These are phyloP conservation scores for Bubo scandiacus DNA, from an alignment of 2,113 vertebrate genomes.

Conservation along the genomic window DNA sequence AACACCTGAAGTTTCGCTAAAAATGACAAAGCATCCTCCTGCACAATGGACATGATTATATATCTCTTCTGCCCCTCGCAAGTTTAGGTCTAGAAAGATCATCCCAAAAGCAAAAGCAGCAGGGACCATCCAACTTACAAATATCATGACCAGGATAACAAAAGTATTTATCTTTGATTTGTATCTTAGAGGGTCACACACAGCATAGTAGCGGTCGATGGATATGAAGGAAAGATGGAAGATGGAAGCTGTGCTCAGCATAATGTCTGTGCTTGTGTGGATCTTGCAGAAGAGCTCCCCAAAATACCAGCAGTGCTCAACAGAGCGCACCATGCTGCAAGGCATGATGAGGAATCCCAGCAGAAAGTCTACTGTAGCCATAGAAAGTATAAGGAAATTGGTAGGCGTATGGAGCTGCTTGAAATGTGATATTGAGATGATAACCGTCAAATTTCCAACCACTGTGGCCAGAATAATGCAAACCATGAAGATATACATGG, in stretches of 20 bases:
- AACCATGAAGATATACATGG: conserved; percentile 75
- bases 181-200: conserved; percentile 80
- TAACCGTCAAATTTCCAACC: conserved; percentile 79
- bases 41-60: conserved; percentile 60
- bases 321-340: conserved; percentile 81
- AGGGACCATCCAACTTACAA: conserved; percentile 77
- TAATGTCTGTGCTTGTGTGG: conserved; percentile 77
- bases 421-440: conserved; percentile 79
- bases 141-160: conserved; percentile 73
- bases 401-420: conserved; percentile 79
- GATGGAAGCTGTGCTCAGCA: conserved; percentile 80
- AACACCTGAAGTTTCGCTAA: conserved; percentile 73
- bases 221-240: conserved; percentile 84
- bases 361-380: conserved; percentile 79
- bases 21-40: conserved; percentile 76
- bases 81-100: conserved; percentile 81
- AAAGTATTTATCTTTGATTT: conserved; percentile 72
- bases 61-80: conserved; percentile 73
- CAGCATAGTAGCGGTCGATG: conserved; percentile 79
- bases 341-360: conserved; percentile 83
- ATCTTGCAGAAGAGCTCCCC: conserved; percentile 82
- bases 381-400: conserved; percentile 81
- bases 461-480: conserved; percentile 77
- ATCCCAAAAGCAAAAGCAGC: conserved; percentile 78
- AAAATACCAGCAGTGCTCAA: conserved; percentile 84